Percentiles rank a stretch among this genome's conserved stretches.
Conservation (phyloP, 2,113 vertebrate genomes). For the Colius striatus region DNA sequence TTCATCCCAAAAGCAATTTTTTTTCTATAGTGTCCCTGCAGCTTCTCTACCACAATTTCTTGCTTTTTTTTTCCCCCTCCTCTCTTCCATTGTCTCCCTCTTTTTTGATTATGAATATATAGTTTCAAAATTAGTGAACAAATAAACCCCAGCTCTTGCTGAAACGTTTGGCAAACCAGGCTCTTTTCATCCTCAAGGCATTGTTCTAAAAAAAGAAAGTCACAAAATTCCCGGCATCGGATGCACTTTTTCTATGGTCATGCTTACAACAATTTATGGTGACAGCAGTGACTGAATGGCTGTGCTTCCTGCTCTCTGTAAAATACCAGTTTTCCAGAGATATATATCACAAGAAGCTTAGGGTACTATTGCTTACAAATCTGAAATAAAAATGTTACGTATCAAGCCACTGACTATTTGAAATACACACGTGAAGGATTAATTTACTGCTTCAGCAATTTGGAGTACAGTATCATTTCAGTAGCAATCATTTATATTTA, state of each 20-base stretch:
- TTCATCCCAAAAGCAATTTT: background rate
- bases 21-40: background rate
- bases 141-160: background rate
- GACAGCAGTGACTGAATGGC: constrained; percentile 29
- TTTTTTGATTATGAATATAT: background rate
- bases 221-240: constrained; percentile 3
- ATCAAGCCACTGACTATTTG: background rate
- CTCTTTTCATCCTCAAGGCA: constrained; percentile 48
- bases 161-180: constrained; percentile 7
- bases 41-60: background rate
- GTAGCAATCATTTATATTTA: background rate
- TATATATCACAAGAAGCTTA: background rate
- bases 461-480: background rate
- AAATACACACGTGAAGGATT: background rate
- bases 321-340: constrained; percentile 25
- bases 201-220: constrained; percentile 25
- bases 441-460: constrained; percentile 27
- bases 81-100: background rate
- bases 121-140: constrained; percentile 29
- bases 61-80: background rate
- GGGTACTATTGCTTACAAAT: background rate
- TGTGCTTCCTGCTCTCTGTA: background rate
- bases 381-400: background rate
- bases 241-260: constrained; percentile 31
- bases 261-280: constrained; percentile 17